These are phyloP conservation scores for Amblyjoppa fuscipennis DNA, from an alignment of 2,888 invertebrate genomes.

Conservation along the genomic window DNA sequence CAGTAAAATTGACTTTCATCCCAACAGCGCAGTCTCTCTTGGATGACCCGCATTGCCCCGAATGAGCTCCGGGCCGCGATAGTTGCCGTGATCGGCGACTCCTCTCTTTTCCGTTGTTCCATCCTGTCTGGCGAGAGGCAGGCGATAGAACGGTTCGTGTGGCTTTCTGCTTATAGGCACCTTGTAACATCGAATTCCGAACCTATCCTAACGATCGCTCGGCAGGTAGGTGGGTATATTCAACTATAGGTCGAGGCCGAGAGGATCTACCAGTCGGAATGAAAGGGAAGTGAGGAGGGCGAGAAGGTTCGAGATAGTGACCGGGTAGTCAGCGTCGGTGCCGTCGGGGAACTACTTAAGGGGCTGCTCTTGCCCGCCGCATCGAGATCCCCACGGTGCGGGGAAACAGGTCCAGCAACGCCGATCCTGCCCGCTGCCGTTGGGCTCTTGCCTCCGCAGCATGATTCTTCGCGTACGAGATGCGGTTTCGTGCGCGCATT, in stretches of 20 bases:
- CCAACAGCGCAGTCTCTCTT: not conserved
- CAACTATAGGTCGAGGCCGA: conserved; percentile 59
- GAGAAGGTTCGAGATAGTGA: conserved; percentile 33
- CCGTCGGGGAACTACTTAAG: conserved; percentile 62
- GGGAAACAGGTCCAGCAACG: conserved; percentile 60
- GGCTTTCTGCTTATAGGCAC: conserved; percentile 55
- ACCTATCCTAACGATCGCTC: conserved; percentile 72
- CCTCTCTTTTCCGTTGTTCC: conserved; percentile 9
- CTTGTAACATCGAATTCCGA: conserved; percentile 68
- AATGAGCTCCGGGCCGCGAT: not conserved
- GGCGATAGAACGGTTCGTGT: conserved; percentile 18
- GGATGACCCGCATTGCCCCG: conserved; percentile 8
- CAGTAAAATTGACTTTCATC: not conserved
- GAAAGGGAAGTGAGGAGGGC: conserved; percentile 26
- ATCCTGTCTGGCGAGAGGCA: conserved; percentile 29
- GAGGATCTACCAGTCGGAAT: conserved; percentile 18
- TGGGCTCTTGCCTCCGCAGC: conserved; percentile 1
- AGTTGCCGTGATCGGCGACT: conserved; percentile 23
- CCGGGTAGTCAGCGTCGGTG: conserved; percentile 57
- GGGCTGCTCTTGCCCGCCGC: conserved; percentile 58
- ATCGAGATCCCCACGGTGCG: conserved; percentile 45
- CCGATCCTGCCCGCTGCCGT: conserved; percentile 13
- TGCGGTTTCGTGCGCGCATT: conserved; percentile 55
- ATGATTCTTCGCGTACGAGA: conserved; percentile 37
- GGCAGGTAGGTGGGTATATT: conserved; percentile 63